Evolutionary conservation across 2,113 vertebrate species (phyloP).

Genomic region (Bothrops jararaca): DNA sequence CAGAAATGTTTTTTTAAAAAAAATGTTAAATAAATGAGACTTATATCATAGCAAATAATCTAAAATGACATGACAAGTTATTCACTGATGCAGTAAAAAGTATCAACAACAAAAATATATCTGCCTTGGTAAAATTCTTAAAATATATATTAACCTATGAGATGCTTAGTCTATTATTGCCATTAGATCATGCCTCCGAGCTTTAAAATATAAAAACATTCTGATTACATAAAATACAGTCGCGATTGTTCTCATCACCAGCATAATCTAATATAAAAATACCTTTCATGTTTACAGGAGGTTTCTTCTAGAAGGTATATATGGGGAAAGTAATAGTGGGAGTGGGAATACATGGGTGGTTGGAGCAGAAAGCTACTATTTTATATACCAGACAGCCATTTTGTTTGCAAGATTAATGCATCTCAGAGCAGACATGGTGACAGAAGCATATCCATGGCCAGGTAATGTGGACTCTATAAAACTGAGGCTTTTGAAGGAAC

Average conservation of each 20-base stretch:
- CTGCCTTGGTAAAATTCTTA: constrained; percentile 55
- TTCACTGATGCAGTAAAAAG: constrained; percentile 62
- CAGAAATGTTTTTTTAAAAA: constrained; percentile 62
- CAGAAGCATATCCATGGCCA: constrained; percentile 19
- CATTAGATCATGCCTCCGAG: constrained; percentile 70
- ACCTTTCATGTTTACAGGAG: constrained; percentile 53
- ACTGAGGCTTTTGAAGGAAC: constrained; percentile 5
- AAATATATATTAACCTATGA: constrained; percentile 55
- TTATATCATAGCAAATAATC: constrained; percentile 66
- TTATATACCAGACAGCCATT: constrained; percentile 24
- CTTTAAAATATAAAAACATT: constrained; percentile 63
- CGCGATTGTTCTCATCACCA: constrained; percentile 63
- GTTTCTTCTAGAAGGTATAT: constrained; percentile 21
- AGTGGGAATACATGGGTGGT: constrained; percentile 37
- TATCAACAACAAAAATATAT: constrained; percentile 62
- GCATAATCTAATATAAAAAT: constrained; percentile 72
- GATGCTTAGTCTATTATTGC: constrained; percentile 66
- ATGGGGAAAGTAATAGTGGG: background rate
- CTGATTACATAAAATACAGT: constrained; percentile 62
- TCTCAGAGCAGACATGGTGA: constrained; percentile 9
- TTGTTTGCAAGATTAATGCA: constrained; percentile 18
- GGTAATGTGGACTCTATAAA: constrained; percentile 7
- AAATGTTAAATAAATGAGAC: constrained; percentile 66
- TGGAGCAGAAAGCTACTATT: constrained; percentile 35
- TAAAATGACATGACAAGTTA: constrained; percentile 57